Evolutionary conservation across 2,888 invertebrate species (phyloP).

Genomic region (Cephonodes hylas): DNA sequence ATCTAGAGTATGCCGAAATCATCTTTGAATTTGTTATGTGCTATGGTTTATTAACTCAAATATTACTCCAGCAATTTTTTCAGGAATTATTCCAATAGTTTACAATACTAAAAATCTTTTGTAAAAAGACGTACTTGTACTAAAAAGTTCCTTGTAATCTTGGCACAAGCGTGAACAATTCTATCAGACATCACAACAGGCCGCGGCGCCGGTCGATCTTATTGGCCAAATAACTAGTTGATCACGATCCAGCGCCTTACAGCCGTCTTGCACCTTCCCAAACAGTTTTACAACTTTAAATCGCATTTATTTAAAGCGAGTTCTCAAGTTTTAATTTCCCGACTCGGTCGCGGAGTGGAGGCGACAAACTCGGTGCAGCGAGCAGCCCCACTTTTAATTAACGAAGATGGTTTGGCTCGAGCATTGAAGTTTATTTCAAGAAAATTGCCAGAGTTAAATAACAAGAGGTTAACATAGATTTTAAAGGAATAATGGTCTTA

Average conservation of each 20-base stretch:
- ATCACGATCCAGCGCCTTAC: neutral
- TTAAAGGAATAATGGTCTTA: too few relatives aligned
- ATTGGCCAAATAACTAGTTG: neutral
- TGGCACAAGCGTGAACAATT: too few relatives aligned
- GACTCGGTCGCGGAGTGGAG: neutral
- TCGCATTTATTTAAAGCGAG: neutral
- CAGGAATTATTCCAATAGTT: too few relatives aligned
- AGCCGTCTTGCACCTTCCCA: neutral
- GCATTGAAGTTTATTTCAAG: neutral
- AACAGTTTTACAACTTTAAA: constrained; percentile 3
- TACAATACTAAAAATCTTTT: too few relatives aligned
- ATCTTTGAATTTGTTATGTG: too few relatives aligned
- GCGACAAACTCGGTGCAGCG: neutral
- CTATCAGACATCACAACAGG: constrained; percentile 10
- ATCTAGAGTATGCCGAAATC: too few relatives aligned
- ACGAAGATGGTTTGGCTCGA: neutral
- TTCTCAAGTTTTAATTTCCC: neutral
- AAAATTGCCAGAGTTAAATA: neutral
- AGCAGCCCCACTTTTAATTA: neutral
- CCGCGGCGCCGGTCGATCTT: constrained; percentile 2
- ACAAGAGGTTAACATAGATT: neutral
- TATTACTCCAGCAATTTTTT: too few relatives aligned
- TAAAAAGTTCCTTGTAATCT: too few relatives aligned
- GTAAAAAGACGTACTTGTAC: too few relatives aligned
- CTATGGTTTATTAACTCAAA: too few relatives aligned